Evolutionary conservation across 2,888 invertebrate genomes (phyloP), one percentile per base, ranked within the genome.

Genomic region (Diaperis boleti): DNA sequence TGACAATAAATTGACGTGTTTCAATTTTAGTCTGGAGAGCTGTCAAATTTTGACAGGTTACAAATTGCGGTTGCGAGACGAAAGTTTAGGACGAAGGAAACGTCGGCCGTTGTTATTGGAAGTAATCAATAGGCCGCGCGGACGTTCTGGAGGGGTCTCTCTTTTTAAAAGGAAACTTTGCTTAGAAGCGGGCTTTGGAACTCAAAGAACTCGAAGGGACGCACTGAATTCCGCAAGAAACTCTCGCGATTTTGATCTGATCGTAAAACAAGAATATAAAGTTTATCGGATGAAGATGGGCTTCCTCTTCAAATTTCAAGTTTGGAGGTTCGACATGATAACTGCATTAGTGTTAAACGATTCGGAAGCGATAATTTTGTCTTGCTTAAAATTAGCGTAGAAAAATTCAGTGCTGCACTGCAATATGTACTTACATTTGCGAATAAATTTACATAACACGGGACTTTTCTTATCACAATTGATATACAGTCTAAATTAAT

Each of bases 21-120:
- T 62, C 57, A 57, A 59, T 57, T 62, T 62, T 62, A 52, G 62
- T 49, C 47, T 49, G 49, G 35, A 47, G 44, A 44, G 57, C 57
- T 44, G 62, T 62, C 62, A 62, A 50, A 42, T 31, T 31, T 42
- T 62, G 62, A 62, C 57, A 45, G 44, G 42, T 37, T 57, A 62
- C 62, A 62, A 62, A 62, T 62, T 62, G 62, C 56, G 56, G 62
- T 49, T 22, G 47, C 17, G 17, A 26, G 55, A 31, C 31, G 37
- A 45, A 55, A 61, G 55, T 55, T 55, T 47, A 55, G 57, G 47
- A 69, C 68, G 67, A 67, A 65, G 65, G 65, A 70, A 60, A 57
- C 64, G 56, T 62, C 17, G 57, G 65, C 37, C 47, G 68, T 56
- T 61, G 65, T 44, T 57, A 57, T 57, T 45, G 45, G 59, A 59